Evolutionary conservation across 2,888 invertebrate genomes (phyloP), one percentile per base, ranked within the genome.

Genomic region (Acanthosoma haemorrhoidale): DNA sequence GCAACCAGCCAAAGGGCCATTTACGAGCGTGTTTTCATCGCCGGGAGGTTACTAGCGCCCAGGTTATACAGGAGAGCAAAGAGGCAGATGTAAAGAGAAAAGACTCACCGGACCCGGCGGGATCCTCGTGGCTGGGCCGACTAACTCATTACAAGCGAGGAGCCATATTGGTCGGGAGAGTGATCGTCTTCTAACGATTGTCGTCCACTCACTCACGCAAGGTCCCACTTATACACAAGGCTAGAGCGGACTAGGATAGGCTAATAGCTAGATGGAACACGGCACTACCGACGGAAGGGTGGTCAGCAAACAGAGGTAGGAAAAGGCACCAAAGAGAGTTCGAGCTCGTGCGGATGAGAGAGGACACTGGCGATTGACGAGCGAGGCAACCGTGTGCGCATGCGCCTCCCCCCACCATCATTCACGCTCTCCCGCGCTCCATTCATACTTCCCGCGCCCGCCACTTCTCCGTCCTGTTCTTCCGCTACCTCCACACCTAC

Each of bases 111-210:
- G n/a, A 9, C 38, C 38, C 38, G n/a, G 38, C 9, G 8, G 38
- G n/a, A 36, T 11, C 38, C 38, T 36, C 38, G 38, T 36, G 38
- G 60, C 15, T 18, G 1, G 4, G 60, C 13, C 13, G 32, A 34
- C 16, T 34, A 8, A 16, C 34, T 34, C n/a, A 16, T n/a, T 32
- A n/a, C 3, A 60, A 1, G n/a, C n/a, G 2, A 16, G 60, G 18
- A 13, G 32, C 32, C 60, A 60, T 60, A 60, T 60, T 60, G 60
- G 32, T 60, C n/a, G n/a, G n/a, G n/a, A n/a, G n/a, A n/a, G n/a
- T n/a, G n/a, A n/a, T n/a, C n/a, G n/a, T n/a, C n/a, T n/a, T n/a
- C n/a, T n/a, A n/a, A n/a, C n/a, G n/a, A n/a, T n/a, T n/a, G n/a
- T n/a, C 18, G 31, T 15, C 6, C 32, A 34, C 29, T 59, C 29